Evolutionary conservation across 2,113 vertebrate species (phyloP).

Genomic region (Rhineura floridana): DNA sequence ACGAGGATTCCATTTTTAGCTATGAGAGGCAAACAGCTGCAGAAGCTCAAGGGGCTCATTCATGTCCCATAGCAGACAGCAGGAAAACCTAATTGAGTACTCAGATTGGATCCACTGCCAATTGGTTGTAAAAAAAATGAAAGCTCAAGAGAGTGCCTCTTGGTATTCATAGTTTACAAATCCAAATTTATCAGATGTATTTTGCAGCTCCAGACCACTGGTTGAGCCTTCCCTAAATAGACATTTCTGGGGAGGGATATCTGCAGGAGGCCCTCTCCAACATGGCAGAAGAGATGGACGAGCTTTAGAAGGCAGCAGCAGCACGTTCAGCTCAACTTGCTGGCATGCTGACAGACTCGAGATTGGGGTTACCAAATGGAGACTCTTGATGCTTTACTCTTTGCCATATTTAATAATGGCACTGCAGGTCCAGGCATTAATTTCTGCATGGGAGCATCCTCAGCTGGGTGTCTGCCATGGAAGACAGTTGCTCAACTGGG

Average conservation of each 20-base stretch:
- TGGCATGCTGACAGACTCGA: neutral
- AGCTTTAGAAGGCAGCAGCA: neutral
- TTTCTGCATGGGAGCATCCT: neutral
- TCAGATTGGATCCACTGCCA: neutral
- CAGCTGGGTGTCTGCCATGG: neutral
- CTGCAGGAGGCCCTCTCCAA: neutral
- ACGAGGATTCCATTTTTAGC: neutral
- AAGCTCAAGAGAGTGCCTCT: neutral
- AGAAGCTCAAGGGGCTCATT: neutral
- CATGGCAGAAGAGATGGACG: too few species aligned
- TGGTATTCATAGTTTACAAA: neutral
- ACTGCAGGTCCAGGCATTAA: neutral
- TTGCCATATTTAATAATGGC: neutral
- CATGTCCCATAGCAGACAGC: neutral
- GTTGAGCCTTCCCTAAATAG: neutral
- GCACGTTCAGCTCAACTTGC: neutral
- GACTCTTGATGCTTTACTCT: neutral
- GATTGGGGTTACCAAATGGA: neutral
- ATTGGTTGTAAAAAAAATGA: neutral
- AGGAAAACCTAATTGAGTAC: neutral
- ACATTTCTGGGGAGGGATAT: neutral
- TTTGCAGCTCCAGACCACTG: neutral
- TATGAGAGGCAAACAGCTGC: neutral
- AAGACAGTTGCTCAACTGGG: too few species aligned
- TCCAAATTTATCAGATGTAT: neutral